Conservation (phyloP, 2,797 vertebrate species). For the Lepilemur septentrionalis region DNA sequence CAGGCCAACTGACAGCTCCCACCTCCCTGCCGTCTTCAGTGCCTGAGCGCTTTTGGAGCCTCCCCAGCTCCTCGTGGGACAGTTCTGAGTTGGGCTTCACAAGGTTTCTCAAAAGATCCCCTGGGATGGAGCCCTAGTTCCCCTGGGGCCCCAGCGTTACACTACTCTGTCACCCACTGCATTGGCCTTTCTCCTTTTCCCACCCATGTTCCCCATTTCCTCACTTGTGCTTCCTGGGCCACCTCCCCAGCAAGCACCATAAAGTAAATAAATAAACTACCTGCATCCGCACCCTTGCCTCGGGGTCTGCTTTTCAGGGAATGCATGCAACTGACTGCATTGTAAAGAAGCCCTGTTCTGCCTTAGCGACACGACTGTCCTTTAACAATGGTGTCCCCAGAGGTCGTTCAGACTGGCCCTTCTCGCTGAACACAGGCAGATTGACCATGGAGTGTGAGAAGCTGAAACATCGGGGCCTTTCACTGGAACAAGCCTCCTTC, state of each 20-base stretch:
- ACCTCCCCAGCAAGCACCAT: neutral
- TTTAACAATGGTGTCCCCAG: fast-evolving
- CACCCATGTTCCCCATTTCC: neutral
- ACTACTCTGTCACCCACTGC: neutral
- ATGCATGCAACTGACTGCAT: fast-evolving
- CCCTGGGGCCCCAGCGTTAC: neutral
- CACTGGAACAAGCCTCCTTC: neutral
- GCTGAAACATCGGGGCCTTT: neutral
- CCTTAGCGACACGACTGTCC: neutral
- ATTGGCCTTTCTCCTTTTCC: neutral
- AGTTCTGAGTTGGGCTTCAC: neutral
- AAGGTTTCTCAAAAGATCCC: neutral
- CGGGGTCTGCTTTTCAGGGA: neutral
- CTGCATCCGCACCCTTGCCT: neutral
- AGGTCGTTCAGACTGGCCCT: neutral
- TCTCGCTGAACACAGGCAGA: fast-evolving
- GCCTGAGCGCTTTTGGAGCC: neutral
- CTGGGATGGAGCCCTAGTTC: neutral
- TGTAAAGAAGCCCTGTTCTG: neutral
- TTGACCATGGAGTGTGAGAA: neutral
- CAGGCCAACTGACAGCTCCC: neutral
- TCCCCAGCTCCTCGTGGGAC: neutral
- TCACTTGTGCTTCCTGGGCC: neutral
- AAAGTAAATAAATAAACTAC: neutral
- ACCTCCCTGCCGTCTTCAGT: fast-evolving